phyloP scores from a whole-genome alignment of 92 coral and sea anemone species.

The Diadumene lineata region DNA sequence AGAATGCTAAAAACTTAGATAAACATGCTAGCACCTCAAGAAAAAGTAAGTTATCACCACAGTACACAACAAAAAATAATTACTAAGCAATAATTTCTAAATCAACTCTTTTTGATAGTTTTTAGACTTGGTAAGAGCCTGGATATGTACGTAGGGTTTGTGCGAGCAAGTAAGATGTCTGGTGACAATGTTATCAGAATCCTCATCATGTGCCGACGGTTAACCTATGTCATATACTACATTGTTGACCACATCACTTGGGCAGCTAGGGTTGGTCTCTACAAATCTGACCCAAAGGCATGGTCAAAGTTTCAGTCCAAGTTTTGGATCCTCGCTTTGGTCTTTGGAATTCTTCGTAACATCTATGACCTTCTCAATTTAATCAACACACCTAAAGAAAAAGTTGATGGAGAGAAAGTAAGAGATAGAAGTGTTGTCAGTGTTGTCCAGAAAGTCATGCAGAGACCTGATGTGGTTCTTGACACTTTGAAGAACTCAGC shows the following conservation, averaged over 20 bases:
- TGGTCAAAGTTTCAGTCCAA: slow-evolving; percentile 96
- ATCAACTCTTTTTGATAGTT: too few relatives aligned
- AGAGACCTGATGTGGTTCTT: slow-evolving; percentile 85
- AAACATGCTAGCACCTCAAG: slow-evolving; percentile 88
- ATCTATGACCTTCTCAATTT: slow-evolving; percentile 76
- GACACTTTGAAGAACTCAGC: slow-evolving; percentile 94
- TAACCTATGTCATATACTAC: slow-evolving; percentile 78
- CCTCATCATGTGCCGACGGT: slow-evolving; percentile 82
- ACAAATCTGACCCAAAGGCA: slow-evolving; percentile 84
- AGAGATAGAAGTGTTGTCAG: slow-evolving; percentile 33
- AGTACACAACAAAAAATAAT: not conserved
- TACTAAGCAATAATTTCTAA: too few relatives aligned
- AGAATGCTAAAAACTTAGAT: slow-evolving; percentile 65
- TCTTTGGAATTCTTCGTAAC: slow-evolving; percentile 82
- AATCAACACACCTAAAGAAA: slow-evolving; percentile 52
- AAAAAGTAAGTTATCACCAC: slow-evolving; percentile 53
- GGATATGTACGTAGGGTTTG: slow-evolving; percentile 84
- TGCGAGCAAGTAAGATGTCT: slow-evolving; percentile 64
- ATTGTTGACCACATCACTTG: slow-evolving; percentile 89
- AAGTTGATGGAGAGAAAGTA: slow-evolving; percentile 66
- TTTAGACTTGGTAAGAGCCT: slow-evolving; percentile 94
- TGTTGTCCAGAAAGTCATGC: slow-evolving; percentile 56
- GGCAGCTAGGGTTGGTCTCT: slow-evolving; percentile 96
- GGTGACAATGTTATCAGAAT: slow-evolving; percentile 70
- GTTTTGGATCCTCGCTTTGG: slow-evolving; percentile 85